phyloP scores from a whole-genome alignment of 2,797 vertebrate species.

The Antennarius maculatus region DNA sequence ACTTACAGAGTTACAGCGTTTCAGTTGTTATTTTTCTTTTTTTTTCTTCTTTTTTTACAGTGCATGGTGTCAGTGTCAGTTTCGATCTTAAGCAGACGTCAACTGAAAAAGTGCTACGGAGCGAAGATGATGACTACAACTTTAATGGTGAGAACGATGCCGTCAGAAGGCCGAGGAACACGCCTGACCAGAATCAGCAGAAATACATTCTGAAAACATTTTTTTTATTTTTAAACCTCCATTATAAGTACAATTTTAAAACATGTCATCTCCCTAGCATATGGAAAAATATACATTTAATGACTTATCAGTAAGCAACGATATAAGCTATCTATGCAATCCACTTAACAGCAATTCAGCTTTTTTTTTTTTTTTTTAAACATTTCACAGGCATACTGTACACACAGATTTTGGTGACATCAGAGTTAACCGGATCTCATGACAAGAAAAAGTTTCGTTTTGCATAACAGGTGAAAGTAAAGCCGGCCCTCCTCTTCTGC shows the following conservation, averaged over 20 bases:
- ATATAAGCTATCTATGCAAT: conserved; percentile 72
- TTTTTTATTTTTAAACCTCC: conserved; percentile 46
- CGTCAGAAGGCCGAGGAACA: conserved; percentile 21
- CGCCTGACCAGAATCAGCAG: conserved; percentile 54
- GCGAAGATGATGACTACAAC: conserved; percentile 31
- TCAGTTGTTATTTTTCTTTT: too few relatives aligned
- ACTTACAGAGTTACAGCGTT: conserved; percentile 58
- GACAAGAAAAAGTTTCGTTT: conserved; percentile 60
- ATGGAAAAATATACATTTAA: conserved; percentile 81
- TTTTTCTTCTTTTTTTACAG: conserved; percentile 36
- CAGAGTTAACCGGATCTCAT: conserved; percentile 58
- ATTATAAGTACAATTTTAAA: conserved; percentile 50
- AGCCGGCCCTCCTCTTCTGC: conserved; percentile 44
- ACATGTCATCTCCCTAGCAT: conserved; percentile 57
- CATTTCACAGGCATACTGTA: conserved; percentile 66
- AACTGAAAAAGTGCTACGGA: conserved; percentile 44
- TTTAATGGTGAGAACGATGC: conserved; percentile 56
- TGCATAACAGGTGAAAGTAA: conserved; percentile 73
- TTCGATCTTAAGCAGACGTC: conserved; percentile 46
- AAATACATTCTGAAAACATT: conserved; percentile 74
- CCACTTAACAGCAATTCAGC: conserved; percentile 61
- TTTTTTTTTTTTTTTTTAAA: conserved; percentile 46
- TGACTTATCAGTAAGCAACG: conserved; percentile 71
- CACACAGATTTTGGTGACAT: conserved; percentile 60
- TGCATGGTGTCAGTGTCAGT: conserved; percentile 39